Evolutionary conservation across 2,113 vertebrate genomes (phyloP), one percentile per base, ranked within the genome.

Genomic region (Bolborhynchus lineola): DNA sequence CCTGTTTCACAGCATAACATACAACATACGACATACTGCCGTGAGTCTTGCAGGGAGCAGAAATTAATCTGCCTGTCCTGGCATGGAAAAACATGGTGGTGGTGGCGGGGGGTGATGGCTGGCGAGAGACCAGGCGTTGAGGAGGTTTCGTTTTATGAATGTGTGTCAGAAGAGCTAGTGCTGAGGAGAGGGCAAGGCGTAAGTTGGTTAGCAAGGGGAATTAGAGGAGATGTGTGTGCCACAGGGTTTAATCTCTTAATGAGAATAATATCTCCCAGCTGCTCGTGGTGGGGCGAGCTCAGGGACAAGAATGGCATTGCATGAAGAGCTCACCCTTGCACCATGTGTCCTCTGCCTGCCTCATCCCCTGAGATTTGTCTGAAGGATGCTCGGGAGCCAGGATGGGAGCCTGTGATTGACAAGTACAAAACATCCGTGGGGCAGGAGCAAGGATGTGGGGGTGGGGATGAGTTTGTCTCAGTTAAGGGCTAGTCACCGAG

Each of bases 241-340:
- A 16, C 88, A 59, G 86, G 47, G 3, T 94, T 95, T 96, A 94
- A 95, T 93, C 91, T 78, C 81, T 77, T 93, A 87, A 91, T 53
- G 74, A 90, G 70, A 86, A 95, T 85, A 95, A 81, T 76, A 93
- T 78, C 78, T 86, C 86, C 80, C 29, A 24, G 83, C 83, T 88
- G 52, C 28, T 52, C 24, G 26, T 14, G 37, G 65, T 52, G 35
- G 49, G 57, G 57, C 10, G 17, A 86, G 69, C 39, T 86, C 68
- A 79, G 92, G 60, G 57, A 68, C 2, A 16, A 86, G 42, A 1
- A 2, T 1, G 9, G 68, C 2, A 0, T 39, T 90, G 80, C 7
- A 2, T 49, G 84, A 82, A 79, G 65, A 39, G 10, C 53, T 81
- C 1, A 1, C 8, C 49, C 72, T 79, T 57, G 41, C 15, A 24